Evolutionary conservation across 2,113 vertebrate genomes (phyloP).

Genomic region (Grantiella picta): DNA sequence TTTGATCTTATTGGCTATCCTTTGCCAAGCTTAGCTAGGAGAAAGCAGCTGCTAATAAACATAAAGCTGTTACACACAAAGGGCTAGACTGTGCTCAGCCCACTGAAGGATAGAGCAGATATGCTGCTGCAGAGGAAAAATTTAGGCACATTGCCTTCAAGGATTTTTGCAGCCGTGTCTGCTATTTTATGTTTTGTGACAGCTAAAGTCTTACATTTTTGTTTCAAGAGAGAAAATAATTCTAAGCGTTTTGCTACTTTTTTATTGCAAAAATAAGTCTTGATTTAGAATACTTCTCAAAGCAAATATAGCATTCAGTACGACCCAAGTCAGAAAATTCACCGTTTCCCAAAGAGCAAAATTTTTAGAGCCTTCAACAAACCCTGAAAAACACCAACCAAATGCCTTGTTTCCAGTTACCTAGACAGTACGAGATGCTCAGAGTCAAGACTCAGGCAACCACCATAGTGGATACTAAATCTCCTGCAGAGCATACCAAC

Average conservation of each 20-base stretch:
- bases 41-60: slow-evolving; percentile 30
- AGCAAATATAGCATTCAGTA: not conserved
- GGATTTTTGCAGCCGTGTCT: not conserved
- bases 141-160: not conserved
- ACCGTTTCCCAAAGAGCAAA: not conserved
- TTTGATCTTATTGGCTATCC: not conserved
- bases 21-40: not conserved
- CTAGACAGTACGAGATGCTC: not conserved
- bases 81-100: not conserved
- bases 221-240: not conserved
- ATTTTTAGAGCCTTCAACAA: not conserved
- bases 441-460: not conserved
- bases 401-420: not conserved
- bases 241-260: not conserved
- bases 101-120: not conserved
- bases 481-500: not conserved
- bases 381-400: not conserved
- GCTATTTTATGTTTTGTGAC: not conserved
- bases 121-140: not conserved
- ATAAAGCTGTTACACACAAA: slow-evolving; percentile 18
- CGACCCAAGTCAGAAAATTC: not conserved
- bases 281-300: not conserved
- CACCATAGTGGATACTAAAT: not conserved
- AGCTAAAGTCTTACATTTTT: not conserved
- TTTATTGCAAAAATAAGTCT: not conserved